Base-by-base conservation (phyloP, 2,888 invertebrate genomes). In the Brachypalpus laphriformis region DNA sequence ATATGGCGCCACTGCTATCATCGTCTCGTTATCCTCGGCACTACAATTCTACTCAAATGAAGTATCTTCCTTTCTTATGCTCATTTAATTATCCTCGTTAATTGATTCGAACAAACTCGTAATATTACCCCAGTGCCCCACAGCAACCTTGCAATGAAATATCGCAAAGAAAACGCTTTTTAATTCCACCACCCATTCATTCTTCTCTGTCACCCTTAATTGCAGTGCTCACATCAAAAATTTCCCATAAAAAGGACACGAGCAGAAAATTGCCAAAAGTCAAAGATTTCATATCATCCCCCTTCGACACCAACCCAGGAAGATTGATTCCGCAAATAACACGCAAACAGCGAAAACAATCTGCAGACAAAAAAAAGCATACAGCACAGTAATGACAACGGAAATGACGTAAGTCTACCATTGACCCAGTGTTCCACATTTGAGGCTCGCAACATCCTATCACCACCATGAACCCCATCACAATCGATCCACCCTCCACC, bases 341-440 rank as follows among this genome's bases (percentile, higher is more conserved):
- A 34, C 49, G 42, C 56, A 34, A 63, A 28, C 28, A n/a, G 28
- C 61, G 61, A 77, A 65, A 72, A 47, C 66, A 78, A 68, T 59
- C 28, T 4, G 37, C 72, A 61, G 57, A 61, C 14, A 51, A 59
- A 54, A n/a, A n/a, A 56, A 22, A 40, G 6, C 40, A 28, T 40
- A 51, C 25, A 56, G 37, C 65, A 70, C 25, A 31, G 37, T 51
- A 47, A n/a, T 18, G 51, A 34, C 37, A 54, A 25, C 28, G 14
- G 47, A 70, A 16, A 74, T 68, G 54, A 70, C 42, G 63, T 70
- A 70, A 66, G 59, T 61, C 71, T 63, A 78, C 83, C 83, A 83
- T 83, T 83, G 83, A 83, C 83, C 83, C 37, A 83, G 74, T 83
- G 65, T 20, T 74, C 83, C 63, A 80, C 28, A 77, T 83, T 75